Conservation (phyloP, 2,113 vertebrate species). For the Syrrhaptes paradoxus region DNA sequence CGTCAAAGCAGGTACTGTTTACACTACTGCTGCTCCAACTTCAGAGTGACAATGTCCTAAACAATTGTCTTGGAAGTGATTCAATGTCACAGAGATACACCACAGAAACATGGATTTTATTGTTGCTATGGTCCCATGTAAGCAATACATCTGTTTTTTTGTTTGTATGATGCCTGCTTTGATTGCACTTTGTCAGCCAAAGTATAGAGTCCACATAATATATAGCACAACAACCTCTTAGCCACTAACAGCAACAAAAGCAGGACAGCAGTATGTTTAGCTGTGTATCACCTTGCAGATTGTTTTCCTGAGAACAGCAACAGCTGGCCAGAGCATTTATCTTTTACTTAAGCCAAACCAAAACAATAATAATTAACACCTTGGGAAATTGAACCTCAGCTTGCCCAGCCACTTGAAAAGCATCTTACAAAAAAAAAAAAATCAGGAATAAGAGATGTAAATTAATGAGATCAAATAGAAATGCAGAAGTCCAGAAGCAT, state of each 20-base stretch:
- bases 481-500: neutral
- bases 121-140: neutral
- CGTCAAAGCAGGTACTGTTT: neutral
- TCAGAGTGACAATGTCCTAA: accelerated
- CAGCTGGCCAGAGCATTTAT: neutral
- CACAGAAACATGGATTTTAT: neutral
- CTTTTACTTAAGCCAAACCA: neutral
- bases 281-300: neutral
- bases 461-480: neutral
- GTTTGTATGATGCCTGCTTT: neutral
- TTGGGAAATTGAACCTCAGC: neutral
- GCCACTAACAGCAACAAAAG: neutral
- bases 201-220: neutral
- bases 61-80: neutral
- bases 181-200: neutral
- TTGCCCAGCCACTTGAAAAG: neutral
- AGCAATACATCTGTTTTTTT: neutral
- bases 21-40: neutral
- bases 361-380: neutral
- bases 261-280: neutral
- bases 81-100: neutral
- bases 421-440: neutral
- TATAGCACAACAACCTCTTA: neutral
- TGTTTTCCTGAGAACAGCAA: neutral
- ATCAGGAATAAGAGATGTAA: neutral